Evolutionary conservation across 2,797 vertebrate species (phyloP).

Genomic region (Aulostomus chinensis): DNA sequence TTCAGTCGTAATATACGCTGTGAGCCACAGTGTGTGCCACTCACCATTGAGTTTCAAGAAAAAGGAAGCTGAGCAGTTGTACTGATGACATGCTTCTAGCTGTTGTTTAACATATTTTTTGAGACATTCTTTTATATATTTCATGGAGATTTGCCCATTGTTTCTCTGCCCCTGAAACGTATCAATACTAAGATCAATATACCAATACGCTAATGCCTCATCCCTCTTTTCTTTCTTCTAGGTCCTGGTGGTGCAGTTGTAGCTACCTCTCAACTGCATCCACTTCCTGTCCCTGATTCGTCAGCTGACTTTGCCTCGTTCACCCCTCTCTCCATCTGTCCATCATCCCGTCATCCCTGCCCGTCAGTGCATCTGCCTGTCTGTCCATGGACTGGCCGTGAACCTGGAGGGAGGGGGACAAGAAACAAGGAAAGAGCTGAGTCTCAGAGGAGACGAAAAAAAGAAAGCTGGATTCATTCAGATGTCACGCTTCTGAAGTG

Average conservation of each 20-base stretch:
- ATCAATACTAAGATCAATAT: too few relatives aligned
- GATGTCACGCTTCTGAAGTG: conserved; percentile 52
- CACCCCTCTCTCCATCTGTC: conserved; percentile 46
- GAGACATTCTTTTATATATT: too few relatives aligned
- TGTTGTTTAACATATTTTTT: too few relatives aligned
- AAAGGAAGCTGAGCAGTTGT: too few relatives aligned
- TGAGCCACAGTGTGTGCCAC: too few relatives aligned
- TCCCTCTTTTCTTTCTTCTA: conserved; percentile 39
- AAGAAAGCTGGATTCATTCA: conserved; percentile 70
- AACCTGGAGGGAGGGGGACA: conserved; percentile 77
- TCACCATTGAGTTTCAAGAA: too few relatives aligned
- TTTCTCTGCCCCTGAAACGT: too few relatives aligned
- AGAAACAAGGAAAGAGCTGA: conserved; percentile 66
- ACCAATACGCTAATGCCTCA: conserved; percentile 36
- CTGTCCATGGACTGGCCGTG: conserved; percentile 78
- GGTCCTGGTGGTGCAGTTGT: conserved; percentile 61
- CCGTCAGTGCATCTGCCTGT: conserved; percentile 32
- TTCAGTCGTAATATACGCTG: too few relatives aligned
- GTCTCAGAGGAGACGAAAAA: conserved; percentile 40
- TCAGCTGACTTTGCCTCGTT: conserved; percentile 48
- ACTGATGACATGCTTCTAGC: too few relatives aligned
- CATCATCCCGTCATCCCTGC: conserved; percentile 44
- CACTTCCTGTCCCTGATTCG: conserved; percentile 47
- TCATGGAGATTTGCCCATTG: too few relatives aligned
- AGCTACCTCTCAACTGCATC: conserved; percentile 70